Evolutionary conservation across 2,888 invertebrate genomes (phyloP).

Genomic region (Notodonta dromedarius): DNA sequence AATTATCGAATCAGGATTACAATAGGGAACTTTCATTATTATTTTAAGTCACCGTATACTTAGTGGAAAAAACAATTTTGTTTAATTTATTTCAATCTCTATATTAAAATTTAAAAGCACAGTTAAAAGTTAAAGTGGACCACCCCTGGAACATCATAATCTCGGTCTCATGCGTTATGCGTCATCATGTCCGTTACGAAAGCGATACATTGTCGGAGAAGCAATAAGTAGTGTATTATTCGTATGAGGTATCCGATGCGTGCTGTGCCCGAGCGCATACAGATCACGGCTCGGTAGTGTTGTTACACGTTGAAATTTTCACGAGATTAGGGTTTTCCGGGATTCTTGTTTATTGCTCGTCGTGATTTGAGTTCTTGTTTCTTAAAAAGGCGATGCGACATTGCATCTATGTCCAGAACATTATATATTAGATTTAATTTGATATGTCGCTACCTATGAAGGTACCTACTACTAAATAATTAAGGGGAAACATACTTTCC

Average conservation of each 20-base stretch:
- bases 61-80: no score
- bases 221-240: slow-evolving; percentile 50
- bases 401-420: no score
- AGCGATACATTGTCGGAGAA: slow-evolving; percentile 40
- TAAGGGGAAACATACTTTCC: no score
- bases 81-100: no score
- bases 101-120: not conserved
- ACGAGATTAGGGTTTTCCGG: not conserved
- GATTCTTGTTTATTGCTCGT: not conserved
- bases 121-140: slow-evolving; percentile 17
- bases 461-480: no score
- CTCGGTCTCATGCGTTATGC: slow-evolving; percentile 43
- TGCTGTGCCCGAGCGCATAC: slow-evolving; percentile 49
- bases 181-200: slow-evolving; percentile 49
- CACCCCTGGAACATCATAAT: slow-evolving; percentile 36
- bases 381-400: no score
- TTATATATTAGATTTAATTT: not conserved
- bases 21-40: no score
- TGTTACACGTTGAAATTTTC: slow-evolving; percentile 13
- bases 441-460: no score
- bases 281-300: slow-evolving; percentile 40
- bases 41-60: no score
- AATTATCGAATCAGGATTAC: no score
- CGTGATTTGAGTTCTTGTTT: no score
- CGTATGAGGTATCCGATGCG: slow-evolving; percentile 47